These are phyloP conservation scores for Drosophila orena DNA, from an alignment of 1,140 invertebrate genomes.

Conservation along the genomic window DNA sequence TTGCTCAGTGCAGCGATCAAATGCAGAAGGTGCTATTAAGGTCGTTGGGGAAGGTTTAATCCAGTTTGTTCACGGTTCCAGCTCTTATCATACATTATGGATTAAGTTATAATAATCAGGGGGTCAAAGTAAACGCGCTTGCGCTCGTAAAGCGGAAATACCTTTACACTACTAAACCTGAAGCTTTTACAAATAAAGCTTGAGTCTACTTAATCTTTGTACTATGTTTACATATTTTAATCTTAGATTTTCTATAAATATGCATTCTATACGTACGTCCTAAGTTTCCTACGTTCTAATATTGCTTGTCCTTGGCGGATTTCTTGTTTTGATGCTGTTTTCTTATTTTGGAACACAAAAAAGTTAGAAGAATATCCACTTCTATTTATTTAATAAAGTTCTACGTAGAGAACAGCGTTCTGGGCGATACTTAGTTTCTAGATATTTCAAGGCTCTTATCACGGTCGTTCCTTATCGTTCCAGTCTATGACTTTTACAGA, in stretches of 20 bases:
- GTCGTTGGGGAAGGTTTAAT: neutral
- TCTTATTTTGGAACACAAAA: no score
- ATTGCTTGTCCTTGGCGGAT: neutral
- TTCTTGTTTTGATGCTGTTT: no score
- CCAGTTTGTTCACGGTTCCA: neutral
- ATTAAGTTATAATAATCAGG: neutral
- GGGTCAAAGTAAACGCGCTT: neutral
- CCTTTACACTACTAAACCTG: no score
- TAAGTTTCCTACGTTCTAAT: no score
- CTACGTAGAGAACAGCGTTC: neutral
- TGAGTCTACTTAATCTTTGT: no score
- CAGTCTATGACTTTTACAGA: slow-evolving; percentile 29
- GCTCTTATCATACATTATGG: neutral
- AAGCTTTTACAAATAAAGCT: no score
- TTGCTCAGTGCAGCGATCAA: neutral
- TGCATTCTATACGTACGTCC: neutral
- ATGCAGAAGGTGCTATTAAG: slow-evolving; percentile 3
- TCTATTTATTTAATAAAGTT: no score
- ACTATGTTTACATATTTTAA: no score
- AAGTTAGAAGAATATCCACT: no score
- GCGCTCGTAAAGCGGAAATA: neutral
- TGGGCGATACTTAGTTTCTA: slow-evolving; percentile 3
- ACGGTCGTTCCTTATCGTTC: slow-evolving; percentile 9
- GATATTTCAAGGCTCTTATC: slow-evolving; percentile 9
- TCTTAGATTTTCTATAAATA: no score